Conservation (phyloP, 2,113 vertebrate species). For the Anarrhichthys ocellatus region DNA sequence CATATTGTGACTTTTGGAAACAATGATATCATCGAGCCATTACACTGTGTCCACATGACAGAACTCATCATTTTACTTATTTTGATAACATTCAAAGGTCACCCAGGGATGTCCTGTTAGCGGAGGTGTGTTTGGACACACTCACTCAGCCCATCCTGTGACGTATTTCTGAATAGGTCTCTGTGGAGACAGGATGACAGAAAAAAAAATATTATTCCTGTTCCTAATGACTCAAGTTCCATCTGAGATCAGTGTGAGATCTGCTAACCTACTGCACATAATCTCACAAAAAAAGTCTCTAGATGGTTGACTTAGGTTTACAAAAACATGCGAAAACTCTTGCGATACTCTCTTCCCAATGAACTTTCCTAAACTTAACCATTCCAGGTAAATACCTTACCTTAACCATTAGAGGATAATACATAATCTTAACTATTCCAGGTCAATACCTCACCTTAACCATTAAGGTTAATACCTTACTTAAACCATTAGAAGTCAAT, state of each 20-base stretch:
- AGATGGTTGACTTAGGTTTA: not conserved
- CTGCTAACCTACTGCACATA: constrained; percentile 11
- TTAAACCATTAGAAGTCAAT: no score
- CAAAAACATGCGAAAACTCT: not conserved
- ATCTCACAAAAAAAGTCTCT: not conserved
- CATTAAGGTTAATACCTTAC: not conserved
- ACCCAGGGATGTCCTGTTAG: constrained; percentile 61
- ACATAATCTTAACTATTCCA: not conserved
- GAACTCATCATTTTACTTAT: constrained; percentile 44
- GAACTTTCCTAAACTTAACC: not conserved
- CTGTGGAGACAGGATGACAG: constrained; percentile 68
- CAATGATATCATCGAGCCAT: constrained; percentile 50
- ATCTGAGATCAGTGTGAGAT: constrained; percentile 47
- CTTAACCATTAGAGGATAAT: not conserved
- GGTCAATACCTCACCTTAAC: not conserved
- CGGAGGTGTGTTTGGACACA: constrained; percentile 68
- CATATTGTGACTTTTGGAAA: constrained; percentile 39
- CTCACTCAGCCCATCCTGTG: constrained; percentile 73
- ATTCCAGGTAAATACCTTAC: not conserved
- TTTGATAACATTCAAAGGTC: constrained; percentile 68
- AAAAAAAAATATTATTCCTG: constrained; percentile 53
- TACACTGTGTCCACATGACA: constrained; percentile 12
- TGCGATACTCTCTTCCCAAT: not conserved
- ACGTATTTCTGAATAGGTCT: constrained; percentile 52
- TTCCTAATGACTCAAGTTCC: constrained; percentile 62